phyloP scores from a whole-genome alignment of 2,797 vertebrate genomes.

The Tachyglossus aculeatus region DNA sequence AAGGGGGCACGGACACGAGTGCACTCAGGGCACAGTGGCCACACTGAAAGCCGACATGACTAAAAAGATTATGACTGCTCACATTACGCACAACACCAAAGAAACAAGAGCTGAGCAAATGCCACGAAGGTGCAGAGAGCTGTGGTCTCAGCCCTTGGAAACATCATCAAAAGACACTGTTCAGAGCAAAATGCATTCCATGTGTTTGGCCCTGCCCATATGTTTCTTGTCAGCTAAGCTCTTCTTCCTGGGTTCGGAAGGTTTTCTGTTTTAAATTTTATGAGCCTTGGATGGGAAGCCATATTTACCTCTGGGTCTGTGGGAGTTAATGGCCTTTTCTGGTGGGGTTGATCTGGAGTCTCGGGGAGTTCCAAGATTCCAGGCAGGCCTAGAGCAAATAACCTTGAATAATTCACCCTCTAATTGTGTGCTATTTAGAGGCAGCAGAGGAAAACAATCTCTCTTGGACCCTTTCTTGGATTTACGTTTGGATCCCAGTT shows the following conservation, averaged over 20 bases:
- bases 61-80: background rate
- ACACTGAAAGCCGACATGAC: conserved; percentile 4
- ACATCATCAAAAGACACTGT: conserved; percentile 55
- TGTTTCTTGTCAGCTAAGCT: conserved; percentile 61
- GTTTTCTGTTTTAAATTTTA: conserved; percentile 68
- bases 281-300: conserved; percentile 56
- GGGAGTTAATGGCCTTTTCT: conserved; percentile 57
- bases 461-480: background rate
- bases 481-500: conserved; percentile 13
- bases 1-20: no score
- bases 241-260: conserved; percentile 49
- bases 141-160: conserved; percentile 37
- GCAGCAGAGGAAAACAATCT: background rate
- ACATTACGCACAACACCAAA: conserved; percentile 20
- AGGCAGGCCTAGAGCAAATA: conserved; percentile 30
- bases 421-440: conserved; percentile 31
- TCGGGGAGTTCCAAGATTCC: conserved; percentile 29
- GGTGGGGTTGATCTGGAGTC: conserved; percentile 24
- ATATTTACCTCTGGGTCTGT: conserved; percentile 32
- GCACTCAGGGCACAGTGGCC: conserved; percentile 12
- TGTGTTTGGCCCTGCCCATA: conserved; percentile 54
- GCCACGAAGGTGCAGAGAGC: conserved; percentile 48
- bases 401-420: conserved; percentile 19
- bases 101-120: conserved; percentile 30
- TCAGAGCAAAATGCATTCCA: conserved; percentile 59